Percentiles rank a stretch among this genome's conserved stretches.
Evolutionary conservation across 2,113 vertebrate genomes (phyloP).

Genomic region (Notothenia coriiceps): DNA sequence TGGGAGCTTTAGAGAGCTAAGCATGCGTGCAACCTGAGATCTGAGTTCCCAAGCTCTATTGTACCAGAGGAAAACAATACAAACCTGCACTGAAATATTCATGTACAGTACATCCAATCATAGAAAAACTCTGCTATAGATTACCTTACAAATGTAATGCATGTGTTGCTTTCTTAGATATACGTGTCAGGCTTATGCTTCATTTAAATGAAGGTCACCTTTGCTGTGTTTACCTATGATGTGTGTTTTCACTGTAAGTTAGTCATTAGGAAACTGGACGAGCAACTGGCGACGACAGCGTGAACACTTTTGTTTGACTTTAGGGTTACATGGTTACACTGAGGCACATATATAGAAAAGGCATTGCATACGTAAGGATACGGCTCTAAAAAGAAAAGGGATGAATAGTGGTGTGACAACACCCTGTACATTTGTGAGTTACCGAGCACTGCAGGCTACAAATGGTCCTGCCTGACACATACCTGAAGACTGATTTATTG

Average conservation of each 20-base stretch:
- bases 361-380: background rate
- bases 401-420: background rate
- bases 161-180: background rate
- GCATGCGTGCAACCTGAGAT: constrained; percentile 72
- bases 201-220: constrained; percentile 8
- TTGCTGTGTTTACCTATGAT: constrained; percentile 28
- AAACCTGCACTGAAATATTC: constrained; percentile 67
- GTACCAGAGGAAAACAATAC: constrained; percentile 67
- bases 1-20: constrained; percentile 13
- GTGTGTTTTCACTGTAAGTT: constrained; percentile 41
- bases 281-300: background rate
- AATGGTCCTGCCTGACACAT: constrained; percentile 5
- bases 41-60: constrained; percentile 68
- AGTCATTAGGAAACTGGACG: constrained; percentile 33
- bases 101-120: constrained; percentile 31
- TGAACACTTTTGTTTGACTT: constrained; percentile 45
- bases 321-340: constrained; percentile 5
- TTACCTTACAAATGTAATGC: background rate
- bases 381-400: background rate
- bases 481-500: constrained; percentile 8
- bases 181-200: background rate
- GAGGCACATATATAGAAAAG: constrained; percentile 3
- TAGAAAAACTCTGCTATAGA: background rate
- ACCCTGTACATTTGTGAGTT: background rate
- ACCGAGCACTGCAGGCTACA: background rate